Conservation (phyloP, 37 sponge, comb jelly and placozoan species). For the Spongilla lacustris region DNA sequence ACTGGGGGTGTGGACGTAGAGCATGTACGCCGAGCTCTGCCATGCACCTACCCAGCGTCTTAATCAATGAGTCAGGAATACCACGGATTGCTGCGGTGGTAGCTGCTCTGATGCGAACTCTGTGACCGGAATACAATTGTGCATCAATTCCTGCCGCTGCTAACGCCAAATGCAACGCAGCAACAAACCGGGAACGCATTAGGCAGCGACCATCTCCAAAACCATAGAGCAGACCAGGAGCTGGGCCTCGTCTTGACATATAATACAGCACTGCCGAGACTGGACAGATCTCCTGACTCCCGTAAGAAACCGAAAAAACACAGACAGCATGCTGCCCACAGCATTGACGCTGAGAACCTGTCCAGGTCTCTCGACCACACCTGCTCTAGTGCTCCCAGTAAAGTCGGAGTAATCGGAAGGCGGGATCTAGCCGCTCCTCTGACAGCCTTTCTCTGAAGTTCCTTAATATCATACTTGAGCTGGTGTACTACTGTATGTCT, state of each 20-base stretch:
- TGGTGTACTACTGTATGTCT: neutral
- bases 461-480: conserved; percentile 20
- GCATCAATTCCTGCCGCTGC: conserved; percentile 8
- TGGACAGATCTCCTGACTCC: conserved; percentile 12
- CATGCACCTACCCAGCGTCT: conserved; percentile 33
- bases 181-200: conserved; percentile 6
- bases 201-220: conserved; percentile 1
- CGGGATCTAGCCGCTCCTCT: neutral
- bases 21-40: conserved; percentile 30
- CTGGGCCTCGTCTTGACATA: neutral
- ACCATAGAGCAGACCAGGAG: conserved; percentile 6
- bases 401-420: conserved; percentile 26
- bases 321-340: conserved; percentile 43
- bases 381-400: neutral
- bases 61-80: conserved; percentile 23
- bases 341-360: conserved; percentile 3
- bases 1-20: conserved; percentile 10
- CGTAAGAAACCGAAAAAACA: conserved; percentile 14
- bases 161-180: neutral
- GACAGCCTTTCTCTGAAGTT: neutral
- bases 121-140: conserved; percentile 11
- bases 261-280: conserved; percentile 17
- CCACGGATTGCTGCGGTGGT: conserved; percentile 16
- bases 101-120: conserved; percentile 41
- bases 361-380: conserved; percentile 1